phyloP scores from a whole-genome alignment of 2,888 invertebrate genomes.

The Andrena camellia region DNA sequence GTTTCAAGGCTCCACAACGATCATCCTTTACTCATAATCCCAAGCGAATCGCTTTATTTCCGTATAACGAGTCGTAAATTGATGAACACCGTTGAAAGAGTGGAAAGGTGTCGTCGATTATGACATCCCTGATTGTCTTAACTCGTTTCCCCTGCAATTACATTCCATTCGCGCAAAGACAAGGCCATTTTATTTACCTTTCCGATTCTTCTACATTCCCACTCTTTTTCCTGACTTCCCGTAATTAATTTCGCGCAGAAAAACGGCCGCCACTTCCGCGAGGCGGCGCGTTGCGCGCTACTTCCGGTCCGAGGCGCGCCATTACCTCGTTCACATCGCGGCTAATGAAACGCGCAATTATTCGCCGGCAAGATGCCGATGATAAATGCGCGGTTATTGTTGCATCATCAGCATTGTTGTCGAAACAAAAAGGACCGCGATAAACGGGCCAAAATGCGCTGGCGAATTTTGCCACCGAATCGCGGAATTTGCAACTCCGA shows the following conservation, averaged over 20 bases:
- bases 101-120: neutral
- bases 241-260: neutral
- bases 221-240: neutral
- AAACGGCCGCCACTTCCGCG: neutral
- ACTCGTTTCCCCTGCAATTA: neutral
- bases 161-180: neutral
- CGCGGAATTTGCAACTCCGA: conserved; percentile 10
- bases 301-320: neutral
- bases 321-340: conserved; percentile 10
- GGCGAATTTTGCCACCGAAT: neutral
- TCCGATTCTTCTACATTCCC: neutral
- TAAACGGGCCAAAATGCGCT: neutral
- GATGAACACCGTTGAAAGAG: neutral
- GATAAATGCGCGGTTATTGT: conserved; percentile 51
- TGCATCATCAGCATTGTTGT: conserved; percentile 43
- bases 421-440: conserved; percentile 6
- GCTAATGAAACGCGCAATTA: conserved; percentile 43
- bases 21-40: conserved; percentile 20
- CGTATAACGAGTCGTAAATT: neutral
- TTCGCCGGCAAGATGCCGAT: conserved; percentile 35
- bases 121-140: neutral
- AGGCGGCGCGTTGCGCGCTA: neutral
- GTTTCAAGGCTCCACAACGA: conserved; percentile 34
- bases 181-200: neutral
- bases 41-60: neutral